Base-by-base conservation (phyloP, 2,797 vertebrate genomes). In the Pygocentrus nattereri region DNA sequence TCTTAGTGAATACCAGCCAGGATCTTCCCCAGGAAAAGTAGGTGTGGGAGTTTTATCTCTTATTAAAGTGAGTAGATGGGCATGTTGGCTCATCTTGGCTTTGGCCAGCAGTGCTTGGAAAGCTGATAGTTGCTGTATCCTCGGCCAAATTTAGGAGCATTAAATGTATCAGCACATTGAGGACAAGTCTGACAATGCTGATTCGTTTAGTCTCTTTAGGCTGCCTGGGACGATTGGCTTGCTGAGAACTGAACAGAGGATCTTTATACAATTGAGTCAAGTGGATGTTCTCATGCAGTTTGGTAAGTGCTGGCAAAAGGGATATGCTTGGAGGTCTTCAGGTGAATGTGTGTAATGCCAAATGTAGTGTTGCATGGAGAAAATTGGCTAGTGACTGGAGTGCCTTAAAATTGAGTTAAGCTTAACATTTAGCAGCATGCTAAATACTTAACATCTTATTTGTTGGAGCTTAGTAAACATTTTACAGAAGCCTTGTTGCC, bases 61-160 rank as follows among this genome's bases (percentile, higher is more conserved):
- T 25, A 12, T 7, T 31, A 19, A 12, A 18, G 11, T 15, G n/a
- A 5, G 5, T 19, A 31, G 10, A 21, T 19, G 0, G 23, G 2
- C 38, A 1, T 8, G 6, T 21, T 67, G 19, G 8, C 25, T 1
- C 5, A 1, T 65, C n/a, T 58, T 8, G 15, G 69, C 49, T 79
- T 41, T 77, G 23, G 52, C 21, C 25, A 38, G 41, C 47, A 56
- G 50, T 21, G 56, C 50, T 83, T 62, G 34, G 75, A 69, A 79
- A 87, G 31, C 59, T 75, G 80, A 82, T 21, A 58, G 8, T 62
- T 7, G 76, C 25, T 49, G 31, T 34, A 34, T 61, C 27, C 76
- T 31, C 41, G 47, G 31, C 72, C 69, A 41, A 73, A 71, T 76
- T 71, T 81, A 56, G 70, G 58, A 38, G 34, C 27, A 21, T 75